Base-by-base conservation (phyloP, 2,797 vertebrate genomes). In the Hypotaenidia okinawae region DNA sequence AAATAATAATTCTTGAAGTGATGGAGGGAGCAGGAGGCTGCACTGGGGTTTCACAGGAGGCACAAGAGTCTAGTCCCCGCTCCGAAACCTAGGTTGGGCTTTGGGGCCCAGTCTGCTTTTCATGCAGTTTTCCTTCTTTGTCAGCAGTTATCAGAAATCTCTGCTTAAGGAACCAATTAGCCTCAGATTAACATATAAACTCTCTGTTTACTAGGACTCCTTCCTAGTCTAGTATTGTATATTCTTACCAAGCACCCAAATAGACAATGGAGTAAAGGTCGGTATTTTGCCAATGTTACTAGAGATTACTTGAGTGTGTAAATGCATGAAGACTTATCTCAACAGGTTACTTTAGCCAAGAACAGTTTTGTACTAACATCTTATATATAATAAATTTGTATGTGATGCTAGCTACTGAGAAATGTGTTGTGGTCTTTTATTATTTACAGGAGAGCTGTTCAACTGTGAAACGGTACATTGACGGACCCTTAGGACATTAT, bases 401-500 rank as follows among this genome's bases (percentile, higher is more conserved):
- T 30, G 24, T 15, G 62, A 21, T n/a, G 19, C 12, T 49, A 66
- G 24, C 10, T 51, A 67, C 61, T 66, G 73, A 81, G 13, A 72
- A 84, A 75, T n/a, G n/a, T 90, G 32, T 93, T 25, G 4, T 27
- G 39, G 33, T 70, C 11, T 93, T 89, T 88, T 18, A 61, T 87
- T 92, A 45, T n/a, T 68, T 80, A 11, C 91, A 99, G 99, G 98
- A 98, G 58, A 98, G 97, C 97, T 99, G 99, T 81, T 93, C 98
- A 78, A 96, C 96, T 2, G 98, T 99, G 93, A 99, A 99, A 96
- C 95, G 88, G 24, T 99, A 98, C 92, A 97, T 99, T 8, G 98
- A 98, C 0, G 98, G 98, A 10, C 96, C 97, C 6, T 95, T 99
- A 89, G 99, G 99, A 52, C 98, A 98, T 89, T 99, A 99, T 1